Base-by-base conservation (phyloP, 2,888 invertebrate genomes). In the Linnaemya tessellans region DNA sequence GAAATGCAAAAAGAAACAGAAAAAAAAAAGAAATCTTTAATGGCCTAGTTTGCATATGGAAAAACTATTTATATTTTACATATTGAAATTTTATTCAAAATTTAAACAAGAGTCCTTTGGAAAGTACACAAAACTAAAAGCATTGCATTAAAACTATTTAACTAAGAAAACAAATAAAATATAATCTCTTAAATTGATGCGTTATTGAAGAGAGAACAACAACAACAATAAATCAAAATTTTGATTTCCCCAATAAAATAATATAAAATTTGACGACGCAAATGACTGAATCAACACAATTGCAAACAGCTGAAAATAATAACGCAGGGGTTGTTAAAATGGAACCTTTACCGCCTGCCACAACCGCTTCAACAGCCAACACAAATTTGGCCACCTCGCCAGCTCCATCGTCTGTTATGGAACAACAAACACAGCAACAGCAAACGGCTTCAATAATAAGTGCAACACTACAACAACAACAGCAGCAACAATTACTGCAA, bases 291-390 rank as follows among this genome's bases (percentile, higher is more conserved):
- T 92, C 93, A 90, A 92, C 92, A 87, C 92, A 92, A 90, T 88
- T 92, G 87, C 92, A 92, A 90, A 91, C 92, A 89, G 91, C 92
- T 89, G 92, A 92, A 89, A 92, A 92, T 87, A 92, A 92, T 89
- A 92, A 92, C 89, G 91, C 91, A 90, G 92, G 92, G 89, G 92
- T 92, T 90, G 92, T 90, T 87, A 93, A 92, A 92, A 92, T 92
- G 92, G 92, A 92, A 89, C 92, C 92, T 91, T 92, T 93, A 93
- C 92, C 93, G 92, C 89, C 92, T 84, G 92, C 92, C 92, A 93
- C 92, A 90, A 92, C 92, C 90, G 93, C 92, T 90, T 93, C 92
- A 89, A 92, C 95, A 83, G 86, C 87, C 54, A 79, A 86, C 25
- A 74, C 87, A 65, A 83, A 58, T 73, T 56, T 79, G 46, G 84